Evolutionary conservation across 2,888 invertebrate species (phyloP).

Genomic region (Dynastes grantii): DNA sequence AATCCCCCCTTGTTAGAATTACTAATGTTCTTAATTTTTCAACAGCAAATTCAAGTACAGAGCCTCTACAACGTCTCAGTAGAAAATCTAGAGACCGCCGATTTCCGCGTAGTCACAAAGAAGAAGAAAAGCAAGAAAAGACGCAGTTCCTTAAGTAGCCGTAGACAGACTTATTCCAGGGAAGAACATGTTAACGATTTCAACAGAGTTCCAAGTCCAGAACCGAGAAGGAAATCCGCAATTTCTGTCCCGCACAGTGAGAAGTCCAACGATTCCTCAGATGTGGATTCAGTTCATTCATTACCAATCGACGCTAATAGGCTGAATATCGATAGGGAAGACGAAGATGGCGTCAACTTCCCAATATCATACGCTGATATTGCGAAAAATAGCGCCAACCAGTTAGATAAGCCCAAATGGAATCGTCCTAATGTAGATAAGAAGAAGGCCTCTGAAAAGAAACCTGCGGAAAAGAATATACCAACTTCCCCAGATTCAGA

Average conservation of each 20-base stretch:
- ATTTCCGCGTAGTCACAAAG: conserved; percentile 89
- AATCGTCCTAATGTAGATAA: conserved; percentile 16
- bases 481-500: conserved; percentile 40
- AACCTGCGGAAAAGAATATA: conserved; percentile 16
- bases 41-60: conserved; percentile 53
- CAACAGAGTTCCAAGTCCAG: conserved; percentile 58
- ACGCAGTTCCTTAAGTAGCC: conserved; percentile 70
- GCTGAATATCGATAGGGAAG: conserved; percentile 40
- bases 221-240: conserved; percentile 78
- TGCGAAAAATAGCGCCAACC: conserved; percentile 73
- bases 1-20: not conserved
- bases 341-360: conserved; percentile 51
- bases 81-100: conserved; percentile 73
- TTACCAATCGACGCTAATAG: conserved; percentile 76
- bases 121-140: conserved; percentile 86
- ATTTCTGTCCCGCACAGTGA: conserved; percentile 87
- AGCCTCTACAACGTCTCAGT: conserved; percentile 66
- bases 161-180: conserved; percentile 50
- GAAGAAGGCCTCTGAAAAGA: conserved; percentile 27
- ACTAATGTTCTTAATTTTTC: conserved; percentile 33
- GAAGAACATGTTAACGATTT: conserved; percentile 56
- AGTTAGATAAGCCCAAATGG: conserved; percentile 40
- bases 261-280: conserved; percentile 86
- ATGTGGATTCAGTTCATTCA: conserved; percentile 89
- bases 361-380: conserved; percentile 86